Evolutionary conservation across 2,113 vertebrate species (phyloP).

Genomic region (Athene noctua): DNA sequence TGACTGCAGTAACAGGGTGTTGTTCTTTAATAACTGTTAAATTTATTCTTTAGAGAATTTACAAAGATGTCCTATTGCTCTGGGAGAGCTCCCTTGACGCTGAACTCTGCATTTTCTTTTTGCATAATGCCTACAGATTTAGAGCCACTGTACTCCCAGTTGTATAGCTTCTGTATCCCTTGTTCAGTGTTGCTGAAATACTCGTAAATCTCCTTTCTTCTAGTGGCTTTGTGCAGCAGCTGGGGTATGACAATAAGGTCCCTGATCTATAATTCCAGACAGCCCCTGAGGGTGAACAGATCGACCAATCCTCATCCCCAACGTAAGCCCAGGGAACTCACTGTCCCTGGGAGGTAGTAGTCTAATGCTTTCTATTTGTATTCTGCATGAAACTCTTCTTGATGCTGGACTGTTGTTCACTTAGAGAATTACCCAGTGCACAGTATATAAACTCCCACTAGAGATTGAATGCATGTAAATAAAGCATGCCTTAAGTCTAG

Average conservation of each 20-base stretch:
- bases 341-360: slow-evolving; percentile 63
- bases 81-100: slow-evolving; percentile 73
- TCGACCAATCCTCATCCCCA: slow-evolving; percentile 66
- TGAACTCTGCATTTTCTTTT: slow-evolving; percentile 77
- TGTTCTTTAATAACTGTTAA: slow-evolving; percentile 91
- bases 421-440: slow-evolving; percentile 53
- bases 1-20: slow-evolving; percentile 75
- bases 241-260: slow-evolving; percentile 85
- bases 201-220: slow-evolving; percentile 89
- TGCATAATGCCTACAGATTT: slow-evolving; percentile 78
- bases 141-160: slow-evolving; percentile 77
- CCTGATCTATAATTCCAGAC: slow-evolving; percentile 80
- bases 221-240: slow-evolving; percentile 82
- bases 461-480: slow-evolving; percentile 65
- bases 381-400: slow-evolving; percentile 71
- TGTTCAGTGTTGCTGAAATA: slow-evolving; percentile 83
- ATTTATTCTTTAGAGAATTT: slow-evolving; percentile 85
- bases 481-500: slow-evolving; percentile 64
- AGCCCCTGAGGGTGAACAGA: slow-evolving; percentile 68
- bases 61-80: slow-evolving; percentile 76
- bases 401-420: slow-evolving; percentile 51
- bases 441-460: slow-evolving; percentile 69
- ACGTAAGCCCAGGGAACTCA: slow-evolving; percentile 58
- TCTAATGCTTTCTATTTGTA: slow-evolving; percentile 74
- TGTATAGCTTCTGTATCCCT: slow-evolving; percentile 78